Percentiles rank a stretch among this genome's conserved stretches.
Conservation (phyloP, 2,113 vertebrate species). For the Hippolais icterina region DNA sequence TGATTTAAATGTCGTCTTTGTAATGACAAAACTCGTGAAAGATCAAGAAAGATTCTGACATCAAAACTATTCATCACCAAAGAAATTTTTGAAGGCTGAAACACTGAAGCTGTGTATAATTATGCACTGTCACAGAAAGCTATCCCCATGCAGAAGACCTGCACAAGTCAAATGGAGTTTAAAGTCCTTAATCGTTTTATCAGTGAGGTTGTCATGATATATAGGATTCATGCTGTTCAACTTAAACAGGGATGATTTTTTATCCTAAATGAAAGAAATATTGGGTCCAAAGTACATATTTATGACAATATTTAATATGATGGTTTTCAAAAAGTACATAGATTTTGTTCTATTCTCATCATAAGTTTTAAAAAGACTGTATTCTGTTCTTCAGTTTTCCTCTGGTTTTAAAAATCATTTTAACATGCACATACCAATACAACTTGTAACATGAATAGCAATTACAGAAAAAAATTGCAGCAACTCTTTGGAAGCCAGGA, state of each 20-base stretch:
- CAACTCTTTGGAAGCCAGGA: background rate
- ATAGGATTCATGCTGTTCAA: background rate
- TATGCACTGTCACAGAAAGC: conserved; percentile 10
- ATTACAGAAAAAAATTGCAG: background rate
- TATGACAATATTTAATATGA: background rate
- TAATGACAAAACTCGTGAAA: conserved; percentile 3
- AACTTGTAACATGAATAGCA: background rate
- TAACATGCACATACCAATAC: background rate
- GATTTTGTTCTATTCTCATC: background rate
- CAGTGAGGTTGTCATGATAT: background rate
- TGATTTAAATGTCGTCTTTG: background rate
- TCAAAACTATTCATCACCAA: conserved; percentile 54
- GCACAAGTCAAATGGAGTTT: conserved; percentile 31
- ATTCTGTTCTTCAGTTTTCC: background rate
- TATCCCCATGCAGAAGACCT: background rate
- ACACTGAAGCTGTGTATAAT: conserved; percentile 33
- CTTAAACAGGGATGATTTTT: background rate
- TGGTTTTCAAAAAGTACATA: background rate
- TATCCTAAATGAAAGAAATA: background rate
- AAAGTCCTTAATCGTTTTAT: background rate
- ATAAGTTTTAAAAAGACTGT: background rate
- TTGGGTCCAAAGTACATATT: background rate
- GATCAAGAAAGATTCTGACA: conserved; percentile 67
- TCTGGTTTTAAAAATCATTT: background rate
- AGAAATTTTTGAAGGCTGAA: conserved; percentile 57